These are phyloP conservation scores for Leucophora obtusa DNA, from an alignment of 2,888 invertebrate species.

Conservation along the genomic window DNA sequence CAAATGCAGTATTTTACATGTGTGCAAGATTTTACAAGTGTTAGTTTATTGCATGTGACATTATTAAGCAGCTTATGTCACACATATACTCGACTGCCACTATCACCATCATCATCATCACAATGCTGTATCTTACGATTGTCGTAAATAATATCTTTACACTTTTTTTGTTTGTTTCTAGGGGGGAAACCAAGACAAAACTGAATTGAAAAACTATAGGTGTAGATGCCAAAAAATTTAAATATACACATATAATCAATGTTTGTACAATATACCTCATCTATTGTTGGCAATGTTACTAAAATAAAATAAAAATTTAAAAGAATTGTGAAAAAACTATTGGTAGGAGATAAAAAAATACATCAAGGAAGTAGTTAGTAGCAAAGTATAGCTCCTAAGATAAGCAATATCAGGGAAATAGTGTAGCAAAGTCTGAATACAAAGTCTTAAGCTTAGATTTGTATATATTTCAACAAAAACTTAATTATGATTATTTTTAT, in stretches of 20 bases:
- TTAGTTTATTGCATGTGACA: conserved; percentile 48
- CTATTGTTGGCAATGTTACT: conserved; percentile 36
- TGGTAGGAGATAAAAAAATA: no score
- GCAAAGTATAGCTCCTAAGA: no score
- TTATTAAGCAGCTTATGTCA: conserved; percentile 58
- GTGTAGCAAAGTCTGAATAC: no score
- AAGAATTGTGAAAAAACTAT: not conserved
- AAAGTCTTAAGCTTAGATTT: no score
- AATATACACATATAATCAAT: conserved; percentile 17
- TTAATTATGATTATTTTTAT: no score
- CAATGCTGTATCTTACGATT: conserved; percentile 28
- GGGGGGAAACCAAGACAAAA: not conserved
- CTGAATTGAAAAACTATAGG: conserved; percentile 18
- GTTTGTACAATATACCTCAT: conserved; percentile 42
- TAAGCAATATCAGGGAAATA: no score
- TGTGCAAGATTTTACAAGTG: conserved; percentile 9
- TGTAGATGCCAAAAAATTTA: conserved; percentile 45
- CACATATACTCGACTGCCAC: conserved; percentile 42
- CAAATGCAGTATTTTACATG: not conserved
- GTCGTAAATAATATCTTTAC: conserved; percentile 49
- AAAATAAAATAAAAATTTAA: not conserved
- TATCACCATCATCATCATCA: not conserved
- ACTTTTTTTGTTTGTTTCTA: conserved; percentile 15
- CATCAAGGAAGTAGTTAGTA: no score
- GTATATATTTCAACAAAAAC: no score